Base-by-base conservation (phyloP, 1,140 invertebrate species). In the Drosophila orosa region DNA sequence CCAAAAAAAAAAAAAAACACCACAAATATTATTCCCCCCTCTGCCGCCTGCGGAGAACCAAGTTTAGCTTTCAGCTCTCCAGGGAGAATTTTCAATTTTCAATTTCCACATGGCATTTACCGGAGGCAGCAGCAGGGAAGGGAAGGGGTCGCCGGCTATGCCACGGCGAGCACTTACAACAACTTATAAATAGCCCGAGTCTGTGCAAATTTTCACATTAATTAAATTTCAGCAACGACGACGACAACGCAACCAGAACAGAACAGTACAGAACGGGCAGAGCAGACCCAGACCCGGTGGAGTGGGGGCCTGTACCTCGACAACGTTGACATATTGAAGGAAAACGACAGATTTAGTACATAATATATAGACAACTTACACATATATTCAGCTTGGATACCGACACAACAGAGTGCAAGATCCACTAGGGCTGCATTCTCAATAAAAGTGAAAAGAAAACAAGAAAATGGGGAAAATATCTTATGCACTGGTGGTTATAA, bases 191-290 rank as follows among this genome's bases (percentile, higher is more conserved):
- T 90, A 90, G 86, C 79, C 79, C 50, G 69, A 86, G 86, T 90
- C 86, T 90, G 82, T 90, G 86, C 86, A 90, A 90, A 90, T 90
- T 90, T 90, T 90, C 86, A 90, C 86, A 90, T 90, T 90, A 90
- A 90, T 90, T 87, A 89, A 87, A 87, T 89, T 87, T 87, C 75
- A 83, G 83, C 75, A 54, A 79, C 84, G 65, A 71, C 65, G 61
- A 80, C 78, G 61, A 72, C 66, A 79, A 75, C 71, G 66, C 74
- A 74, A 62, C 47, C 62, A 67, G 37, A 65, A 59, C 48, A 68
- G 50, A 48, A 33, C 42, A 71, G 50, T 45, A 33, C 60, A 78
- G 25, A 48, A 19, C 17, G n/a, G n/a, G 3, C 31, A 56, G 56
- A 37, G 37, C 67, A 35, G 56, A 56, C 35, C 42, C 54, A 17